Base-by-base conservation (phyloP, 2,888 invertebrate genomes). In the Pharmacophagus antenor region DNA sequence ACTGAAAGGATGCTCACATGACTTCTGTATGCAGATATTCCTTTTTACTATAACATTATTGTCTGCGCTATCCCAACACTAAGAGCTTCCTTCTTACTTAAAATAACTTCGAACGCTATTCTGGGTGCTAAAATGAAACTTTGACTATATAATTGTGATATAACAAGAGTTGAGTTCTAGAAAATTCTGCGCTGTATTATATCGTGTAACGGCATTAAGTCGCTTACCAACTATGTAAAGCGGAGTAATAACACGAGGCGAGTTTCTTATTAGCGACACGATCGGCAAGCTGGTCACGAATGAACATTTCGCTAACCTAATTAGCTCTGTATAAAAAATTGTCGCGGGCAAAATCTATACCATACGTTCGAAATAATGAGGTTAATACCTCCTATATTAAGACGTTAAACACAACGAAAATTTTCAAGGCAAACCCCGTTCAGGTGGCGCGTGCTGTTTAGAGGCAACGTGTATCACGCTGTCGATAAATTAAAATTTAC, bases 221-320 rank as follows among this genome's bases (percentile, higher is more conserved):
- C 42, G 53, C 52, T 25, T 56, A 62, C 49, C 37, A 63, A 63
- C 62, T 63, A 62, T 65, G 63, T 63, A 61, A 64, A 67, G 49
- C 64, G 64, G 61, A 59, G 63, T 65, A 67, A 66, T 66, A 66
- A 66, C 66, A 63, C 61, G 61, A 67, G 62, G 58, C 63, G 51
- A 65, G 62, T 63, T 69, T 63, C 63, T 65, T 69, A 67, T 70
- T 68, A 68, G 65, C 63, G 59, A 66, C 64, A 65, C 68, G 65
- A 65, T 67, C 66, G 63, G 58, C 65, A 69, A 65, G 64, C 67
- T 62, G 70, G 70, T 67, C 70, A 63, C 53, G 42, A 25, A 21
- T 56, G 23, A 22, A 15, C 53, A 52, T 56, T n/a, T 42, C 56
- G 56, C 56, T 56, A 61, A 61, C 61, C 61, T 49, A 61, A 61